These are phyloP conservation scores for Piaya cayana DNA, from an alignment of 2,113 vertebrate genomes.

Conservation along the genomic window DNA sequence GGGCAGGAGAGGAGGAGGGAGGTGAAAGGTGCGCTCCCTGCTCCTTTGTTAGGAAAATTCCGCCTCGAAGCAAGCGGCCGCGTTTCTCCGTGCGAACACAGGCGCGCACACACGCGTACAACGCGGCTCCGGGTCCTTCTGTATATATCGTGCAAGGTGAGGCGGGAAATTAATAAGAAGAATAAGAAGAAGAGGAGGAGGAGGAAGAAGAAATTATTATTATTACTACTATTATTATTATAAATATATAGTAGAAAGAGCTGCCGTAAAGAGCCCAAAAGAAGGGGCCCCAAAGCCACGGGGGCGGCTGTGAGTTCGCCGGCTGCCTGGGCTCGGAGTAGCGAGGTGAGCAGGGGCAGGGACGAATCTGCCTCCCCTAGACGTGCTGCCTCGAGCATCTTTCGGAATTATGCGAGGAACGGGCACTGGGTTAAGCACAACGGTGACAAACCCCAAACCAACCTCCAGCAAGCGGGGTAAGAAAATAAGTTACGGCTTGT, in stretches of 20 bases:
- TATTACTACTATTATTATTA: too few species aligned
- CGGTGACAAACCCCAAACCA: too few species aligned
- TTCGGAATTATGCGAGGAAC: background rate
- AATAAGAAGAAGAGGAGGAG: too few species aligned
- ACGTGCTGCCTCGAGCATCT: background rate
- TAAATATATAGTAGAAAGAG: background rate
- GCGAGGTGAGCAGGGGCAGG: background rate
- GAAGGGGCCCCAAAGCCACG: background rate
- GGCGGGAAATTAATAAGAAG: background rate
- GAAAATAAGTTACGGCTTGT: background rate
- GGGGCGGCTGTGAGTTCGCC: background rate
- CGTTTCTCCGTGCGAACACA: background rate
- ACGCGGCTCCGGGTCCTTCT: background rate
- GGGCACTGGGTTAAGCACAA: fast-evolving
- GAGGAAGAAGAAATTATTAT: too few species aligned
- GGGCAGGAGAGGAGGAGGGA: background rate
- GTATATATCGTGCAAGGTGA: background rate
- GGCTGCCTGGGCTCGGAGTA: background rate
- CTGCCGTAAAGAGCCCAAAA: too few species aligned
- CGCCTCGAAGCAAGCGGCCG: background rate
- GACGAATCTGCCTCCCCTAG: background rate
- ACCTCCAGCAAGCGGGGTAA: background rate
- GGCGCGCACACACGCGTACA: background rate
- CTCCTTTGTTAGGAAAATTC: constrained; percentile 50
- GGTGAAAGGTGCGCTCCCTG: background rate